Conservation (phyloP, 2,797 vertebrate species). For the Lindbergichthys nudifrons region DNA sequence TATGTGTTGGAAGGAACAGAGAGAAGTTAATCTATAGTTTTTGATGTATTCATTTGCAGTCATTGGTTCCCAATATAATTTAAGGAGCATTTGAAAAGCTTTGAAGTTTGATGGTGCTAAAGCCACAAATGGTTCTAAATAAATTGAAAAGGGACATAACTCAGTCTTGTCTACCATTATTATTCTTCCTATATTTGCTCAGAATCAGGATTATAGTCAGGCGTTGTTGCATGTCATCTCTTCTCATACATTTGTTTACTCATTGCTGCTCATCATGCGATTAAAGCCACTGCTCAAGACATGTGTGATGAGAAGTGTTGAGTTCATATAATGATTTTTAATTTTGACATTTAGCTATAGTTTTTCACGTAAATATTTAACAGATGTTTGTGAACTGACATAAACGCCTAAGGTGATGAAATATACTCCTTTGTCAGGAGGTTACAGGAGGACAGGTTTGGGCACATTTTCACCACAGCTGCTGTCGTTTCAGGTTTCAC, state of each 20-base stretch:
- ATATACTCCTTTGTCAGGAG: neutral
- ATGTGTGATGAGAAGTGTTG: neutral
- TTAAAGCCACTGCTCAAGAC: neutral
- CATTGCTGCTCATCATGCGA: neutral
- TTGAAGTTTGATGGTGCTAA: no score
- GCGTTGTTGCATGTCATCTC: no score
- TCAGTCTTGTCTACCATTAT: no score
- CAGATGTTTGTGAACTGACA: neutral
- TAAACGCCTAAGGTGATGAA: neutral
- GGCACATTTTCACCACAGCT: slow-evolving; percentile 28
- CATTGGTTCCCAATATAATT: neutral
- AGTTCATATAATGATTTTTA: neutral
- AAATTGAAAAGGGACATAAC: neutral
- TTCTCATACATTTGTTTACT: no score
- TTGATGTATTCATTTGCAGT: neutral
- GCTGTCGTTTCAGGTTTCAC: neutral
- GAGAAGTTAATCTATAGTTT: no score
- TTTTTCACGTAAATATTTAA: neutral
- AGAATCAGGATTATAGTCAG: no score
- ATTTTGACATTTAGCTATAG: neutral
- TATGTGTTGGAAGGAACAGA: neutral
- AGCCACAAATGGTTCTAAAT: neutral
- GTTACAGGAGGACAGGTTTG: slow-evolving; percentile 29
- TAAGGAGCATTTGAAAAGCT: neutral
- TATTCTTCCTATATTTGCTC: no score